phyloP scores from a whole-genome alignment of 2,797 vertebrate species.

The Megaceryle alcyon region DNA sequence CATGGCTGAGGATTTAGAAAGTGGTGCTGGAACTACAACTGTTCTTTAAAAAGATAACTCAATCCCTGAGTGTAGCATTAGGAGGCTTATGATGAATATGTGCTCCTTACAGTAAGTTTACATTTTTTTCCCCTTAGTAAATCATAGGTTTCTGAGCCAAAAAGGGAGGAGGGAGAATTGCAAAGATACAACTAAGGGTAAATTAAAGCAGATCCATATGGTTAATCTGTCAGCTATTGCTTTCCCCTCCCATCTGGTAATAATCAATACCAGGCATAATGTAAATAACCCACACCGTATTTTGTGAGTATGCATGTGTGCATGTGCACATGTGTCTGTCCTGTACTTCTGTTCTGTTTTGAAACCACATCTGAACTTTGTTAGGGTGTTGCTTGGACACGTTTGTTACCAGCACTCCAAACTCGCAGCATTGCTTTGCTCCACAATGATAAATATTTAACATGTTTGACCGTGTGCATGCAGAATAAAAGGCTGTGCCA shows the following conservation, averaged over 20 bases:
- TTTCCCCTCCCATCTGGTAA: conserved; percentile 45
- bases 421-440: not conserved
- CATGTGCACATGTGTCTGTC: not conserved
- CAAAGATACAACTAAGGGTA: conserved; percentile 4
- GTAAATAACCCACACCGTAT: not conserved
- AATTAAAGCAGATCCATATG: conserved; percentile 39
- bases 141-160: conserved; percentile 15
- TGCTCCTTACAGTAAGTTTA: conserved; percentile 6
- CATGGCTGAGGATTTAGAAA: not conserved
- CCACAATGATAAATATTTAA: conserved; percentile 20
- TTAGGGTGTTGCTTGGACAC: not conserved
- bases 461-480: not conserved
- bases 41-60: not conserved
- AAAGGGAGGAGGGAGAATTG: not conserved
- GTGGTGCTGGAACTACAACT: not conserved
- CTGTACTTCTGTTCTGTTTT: not conserved
- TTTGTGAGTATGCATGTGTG: not conserved
- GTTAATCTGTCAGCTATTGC: conserved; percentile 11
- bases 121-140: conserved; percentile 5
- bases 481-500: not conserved
- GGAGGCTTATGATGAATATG: not conserved
- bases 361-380: conserved; percentile 20
- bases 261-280: conserved; percentile 14
- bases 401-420: not conserved
- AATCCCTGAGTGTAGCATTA: not conserved